These are phyloP conservation scores for Sebastes minor DNA, from an alignment of 2,797 vertebrate genomes.

Conservation along the genomic window DNA sequence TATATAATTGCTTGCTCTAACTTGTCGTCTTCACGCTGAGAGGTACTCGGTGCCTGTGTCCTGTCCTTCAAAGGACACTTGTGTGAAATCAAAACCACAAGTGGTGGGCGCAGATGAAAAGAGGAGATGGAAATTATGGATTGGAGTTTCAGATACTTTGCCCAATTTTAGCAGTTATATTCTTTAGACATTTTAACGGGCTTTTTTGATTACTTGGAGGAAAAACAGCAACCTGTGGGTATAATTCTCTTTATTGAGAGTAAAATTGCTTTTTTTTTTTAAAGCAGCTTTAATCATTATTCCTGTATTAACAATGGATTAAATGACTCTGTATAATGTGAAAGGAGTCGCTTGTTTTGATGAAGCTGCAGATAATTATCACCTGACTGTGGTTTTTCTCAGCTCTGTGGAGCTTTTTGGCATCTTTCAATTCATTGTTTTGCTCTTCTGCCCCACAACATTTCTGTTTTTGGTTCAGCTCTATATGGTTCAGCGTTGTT, in stretches of 20 bases:
- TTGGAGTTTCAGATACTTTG: not conserved
- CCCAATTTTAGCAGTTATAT: not conserved
- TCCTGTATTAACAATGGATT: not conserved
- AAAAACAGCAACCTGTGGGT: not conserved
- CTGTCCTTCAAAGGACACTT: slow-evolving; percentile 45
- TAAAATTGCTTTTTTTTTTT: not conserved
- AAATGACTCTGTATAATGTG: not conserved
- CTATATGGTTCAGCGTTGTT: not conserved
- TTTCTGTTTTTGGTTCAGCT: not conserved
- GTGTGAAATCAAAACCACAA: slow-evolving; percentile 35
- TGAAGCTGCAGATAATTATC: not conserved
- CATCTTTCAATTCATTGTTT: not conserved
- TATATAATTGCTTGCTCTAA: slow-evolving; percentile 41
- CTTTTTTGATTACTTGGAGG: not conserved
- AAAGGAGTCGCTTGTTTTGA: not conserved
- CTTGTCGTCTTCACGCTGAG: slow-evolving; percentile 30
- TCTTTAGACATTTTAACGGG: not conserved
- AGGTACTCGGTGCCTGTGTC: slow-evolving; percentile 18
- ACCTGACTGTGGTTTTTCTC: not conserved
- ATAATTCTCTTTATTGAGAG: not conserved
- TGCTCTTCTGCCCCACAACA: not conserved
- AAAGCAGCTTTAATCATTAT: not conserved
- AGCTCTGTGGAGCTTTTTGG: not conserved
- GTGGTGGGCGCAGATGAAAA: slow-evolving; percentile 14
- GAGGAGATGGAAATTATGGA: slow-evolving; percentile 10